phyloP scores from a whole-genome alignment of 2,113 vertebrate species.

The Vulpes lagopus region DNA sequence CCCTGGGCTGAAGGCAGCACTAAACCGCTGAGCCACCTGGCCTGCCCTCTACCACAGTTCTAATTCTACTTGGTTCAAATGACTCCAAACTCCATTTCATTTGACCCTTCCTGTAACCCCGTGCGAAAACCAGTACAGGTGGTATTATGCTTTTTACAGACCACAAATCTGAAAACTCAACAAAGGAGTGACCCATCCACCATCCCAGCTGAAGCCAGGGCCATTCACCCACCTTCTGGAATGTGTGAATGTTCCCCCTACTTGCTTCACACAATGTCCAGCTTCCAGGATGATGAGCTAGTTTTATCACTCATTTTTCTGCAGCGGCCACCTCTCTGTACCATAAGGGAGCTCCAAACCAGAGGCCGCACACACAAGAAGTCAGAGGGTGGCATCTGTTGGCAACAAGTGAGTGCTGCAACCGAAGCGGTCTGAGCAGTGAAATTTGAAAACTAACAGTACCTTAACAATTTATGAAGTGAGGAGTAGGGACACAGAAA shows the following conservation, averaged over 20 bases:
- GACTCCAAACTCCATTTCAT: neutral
- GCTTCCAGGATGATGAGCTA: neutral
- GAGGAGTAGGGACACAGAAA: neutral
- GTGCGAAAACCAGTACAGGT: neutral
- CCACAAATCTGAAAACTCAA: conserved; percentile 30
- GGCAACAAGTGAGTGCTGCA: conserved; percentile 24
- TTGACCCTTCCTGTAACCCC: neutral
- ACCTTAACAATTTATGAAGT: neutral
- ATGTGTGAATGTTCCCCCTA: neutral
- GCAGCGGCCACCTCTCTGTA: neutral
- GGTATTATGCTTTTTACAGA: conserved; percentile 32
- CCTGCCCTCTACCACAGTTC: neutral
- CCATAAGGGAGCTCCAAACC: neutral
- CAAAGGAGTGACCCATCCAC: neutral
- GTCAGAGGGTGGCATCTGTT: conserved; percentile 53
- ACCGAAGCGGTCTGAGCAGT: neutral
- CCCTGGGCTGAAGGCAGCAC: too few relatives aligned
- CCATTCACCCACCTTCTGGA: neutral
- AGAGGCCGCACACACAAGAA: neutral
- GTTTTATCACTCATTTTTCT: neutral
- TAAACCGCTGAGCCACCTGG: too few relatives aligned
- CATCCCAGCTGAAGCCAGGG: neutral
- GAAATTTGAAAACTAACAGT: neutral
- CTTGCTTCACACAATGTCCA: neutral
- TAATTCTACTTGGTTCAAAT: conserved; percentile 21